phyloP scores from a whole-genome alignment of 2,797 vertebrate species.

The Dicrostonyx torquatus region DNA sequence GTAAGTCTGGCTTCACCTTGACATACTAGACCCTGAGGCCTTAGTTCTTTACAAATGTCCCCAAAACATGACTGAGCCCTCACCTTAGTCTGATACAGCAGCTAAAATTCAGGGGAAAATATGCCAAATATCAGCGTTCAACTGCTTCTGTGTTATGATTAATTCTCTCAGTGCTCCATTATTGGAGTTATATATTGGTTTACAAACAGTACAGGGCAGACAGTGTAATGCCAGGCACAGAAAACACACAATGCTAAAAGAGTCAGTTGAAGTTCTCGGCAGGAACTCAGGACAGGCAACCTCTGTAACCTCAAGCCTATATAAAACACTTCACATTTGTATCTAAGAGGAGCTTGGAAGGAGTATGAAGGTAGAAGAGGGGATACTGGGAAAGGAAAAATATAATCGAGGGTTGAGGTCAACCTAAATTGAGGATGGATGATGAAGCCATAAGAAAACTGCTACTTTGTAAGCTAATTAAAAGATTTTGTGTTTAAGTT shows the following conservation, averaged over 20 bases:
- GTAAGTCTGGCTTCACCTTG: background rate
- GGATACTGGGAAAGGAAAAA: background rate
- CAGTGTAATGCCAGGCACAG: background rate
- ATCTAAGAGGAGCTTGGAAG: no score
- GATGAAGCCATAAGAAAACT: background rate
- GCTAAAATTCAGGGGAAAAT: background rate
- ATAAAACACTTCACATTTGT: background rate
- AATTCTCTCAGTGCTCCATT: background rate
- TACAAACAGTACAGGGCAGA: background rate
- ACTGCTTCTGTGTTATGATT: background rate
- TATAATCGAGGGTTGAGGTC: background rate
- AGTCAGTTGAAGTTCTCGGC: background rate
- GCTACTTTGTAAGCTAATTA: background rate
- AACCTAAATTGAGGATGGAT: background rate
- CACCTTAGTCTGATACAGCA: background rate
- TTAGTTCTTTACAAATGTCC: background rate
- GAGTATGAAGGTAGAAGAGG: background rate
- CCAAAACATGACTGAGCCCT: background rate
- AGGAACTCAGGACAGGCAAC: background rate
- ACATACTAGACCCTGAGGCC: background rate
- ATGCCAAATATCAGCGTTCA: background rate
- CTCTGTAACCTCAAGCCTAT: background rate
- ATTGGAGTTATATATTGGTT: background rate
- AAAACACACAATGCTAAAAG: background rate
- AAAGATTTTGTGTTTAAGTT: background rate